These are phyloP conservation scores for Rhegmatorhina hoffmannsi DNA, from an alignment of 2,113 vertebrate species.

Conservation along the genomic window DNA sequence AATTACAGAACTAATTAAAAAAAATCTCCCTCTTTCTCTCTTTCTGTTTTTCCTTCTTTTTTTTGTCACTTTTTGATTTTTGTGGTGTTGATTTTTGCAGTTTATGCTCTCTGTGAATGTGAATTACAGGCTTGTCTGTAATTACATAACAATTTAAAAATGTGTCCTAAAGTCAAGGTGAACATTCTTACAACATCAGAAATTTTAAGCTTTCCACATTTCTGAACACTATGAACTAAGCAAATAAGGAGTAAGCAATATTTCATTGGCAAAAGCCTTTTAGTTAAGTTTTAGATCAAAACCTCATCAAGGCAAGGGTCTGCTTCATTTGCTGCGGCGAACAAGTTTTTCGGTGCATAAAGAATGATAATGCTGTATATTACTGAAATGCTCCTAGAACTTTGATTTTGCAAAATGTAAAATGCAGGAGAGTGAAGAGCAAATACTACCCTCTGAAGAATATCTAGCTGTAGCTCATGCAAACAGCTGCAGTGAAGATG, in stretches of 20 bases:
- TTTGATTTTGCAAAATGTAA: background rate
- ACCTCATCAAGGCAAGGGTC: background rate
- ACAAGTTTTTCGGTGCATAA: background rate
- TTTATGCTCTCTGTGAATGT: background rate
- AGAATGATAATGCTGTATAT: background rate
- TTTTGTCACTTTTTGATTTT: background rate
- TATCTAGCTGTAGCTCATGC: background rate
- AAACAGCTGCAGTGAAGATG: background rate
- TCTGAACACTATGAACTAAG: background rate
- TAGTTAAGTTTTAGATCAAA: background rate
- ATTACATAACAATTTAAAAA: background rate
- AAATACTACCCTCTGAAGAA: background rate
- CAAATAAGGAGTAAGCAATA: background rate
- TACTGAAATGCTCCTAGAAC: background rate
- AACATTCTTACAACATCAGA: background rate
- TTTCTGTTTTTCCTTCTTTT: background rate
- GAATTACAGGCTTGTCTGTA: background rate
- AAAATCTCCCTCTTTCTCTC: background rate
- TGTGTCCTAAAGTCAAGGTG: background rate
- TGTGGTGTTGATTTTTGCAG: background rate
- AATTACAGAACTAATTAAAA: slow-evolving; percentile 27
- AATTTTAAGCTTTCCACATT: background rate
- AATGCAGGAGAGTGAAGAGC: background rate
- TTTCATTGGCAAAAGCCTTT: background rate
- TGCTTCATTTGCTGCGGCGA: background rate